Percentiles rank a stretch among this genome's conserved stretches.
Conservation (phyloP, 2,888 invertebrate genomes). For the Balanococcus diminutus region DNA sequence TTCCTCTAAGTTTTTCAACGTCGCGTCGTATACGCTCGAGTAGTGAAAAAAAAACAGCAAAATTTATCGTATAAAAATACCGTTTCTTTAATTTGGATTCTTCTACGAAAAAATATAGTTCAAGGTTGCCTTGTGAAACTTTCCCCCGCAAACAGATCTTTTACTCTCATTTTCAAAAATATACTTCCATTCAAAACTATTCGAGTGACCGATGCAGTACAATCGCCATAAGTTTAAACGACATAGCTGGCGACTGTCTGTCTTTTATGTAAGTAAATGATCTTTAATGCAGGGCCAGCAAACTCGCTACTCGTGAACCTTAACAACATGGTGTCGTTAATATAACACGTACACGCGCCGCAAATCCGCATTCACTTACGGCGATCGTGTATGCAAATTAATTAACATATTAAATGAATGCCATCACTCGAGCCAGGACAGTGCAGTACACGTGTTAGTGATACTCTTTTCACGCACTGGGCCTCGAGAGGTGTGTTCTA, state of each 20-base stretch:
- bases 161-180: background rate
- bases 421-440: too few relatives aligned
- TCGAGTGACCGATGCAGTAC: background rate
- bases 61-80: background rate
- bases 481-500: too few relatives aligned
- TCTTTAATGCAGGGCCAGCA: background rate
- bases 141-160: background rate
- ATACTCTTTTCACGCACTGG: background rate
- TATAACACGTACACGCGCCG: background rate
- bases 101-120: background rate
- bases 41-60: background rate
- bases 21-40: background rate
- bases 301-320: background rate
- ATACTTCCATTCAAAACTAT: background rate
- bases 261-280: background rate
- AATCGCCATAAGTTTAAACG: background rate
- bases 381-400: background rate
- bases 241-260: background rate
- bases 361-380: background rate
- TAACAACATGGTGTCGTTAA: background rate
- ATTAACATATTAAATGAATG: background rate
- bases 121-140: background rate
- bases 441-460: background rate
- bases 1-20: background rate
- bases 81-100: background rate